These are phyloP conservation scores for Tetragonula clypearis DNA, from an alignment of 1,140 invertebrate genomes.

Conservation along the genomic window DNA sequence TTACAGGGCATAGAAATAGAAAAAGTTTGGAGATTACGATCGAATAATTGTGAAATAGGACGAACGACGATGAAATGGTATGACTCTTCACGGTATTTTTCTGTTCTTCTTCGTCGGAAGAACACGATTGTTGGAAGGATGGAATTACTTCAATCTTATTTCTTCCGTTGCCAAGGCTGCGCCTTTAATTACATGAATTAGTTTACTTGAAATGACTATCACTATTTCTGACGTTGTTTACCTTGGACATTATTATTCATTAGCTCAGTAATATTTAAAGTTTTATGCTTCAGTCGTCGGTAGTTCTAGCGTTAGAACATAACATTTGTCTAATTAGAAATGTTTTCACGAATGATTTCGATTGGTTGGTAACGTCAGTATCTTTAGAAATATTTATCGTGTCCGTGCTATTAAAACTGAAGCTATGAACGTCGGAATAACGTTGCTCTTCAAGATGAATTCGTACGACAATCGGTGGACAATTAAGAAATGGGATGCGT, in stretches of 20 bases:
- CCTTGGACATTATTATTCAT: not conserved
- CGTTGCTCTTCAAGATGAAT: conserved; percentile 47
- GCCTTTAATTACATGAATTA: not conserved
- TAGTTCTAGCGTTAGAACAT: not conserved
- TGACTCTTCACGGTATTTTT: conserved; percentile 22
- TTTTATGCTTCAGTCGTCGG: not conserved
- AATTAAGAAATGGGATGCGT: conserved; percentile 35
- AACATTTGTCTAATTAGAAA: not conserved
- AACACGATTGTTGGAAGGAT: not conserved
- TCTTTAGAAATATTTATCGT: not conserved
- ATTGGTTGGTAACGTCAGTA: not conserved
- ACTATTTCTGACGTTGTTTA: not conserved
- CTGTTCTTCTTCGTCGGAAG: conserved; percentile 7
- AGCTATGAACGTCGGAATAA: conserved; percentile 20
- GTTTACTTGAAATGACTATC: not conserved
- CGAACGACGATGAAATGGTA: not conserved
- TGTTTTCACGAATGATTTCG: not conserved
- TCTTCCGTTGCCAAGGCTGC: not conserved
- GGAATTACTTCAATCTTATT: not conserved
- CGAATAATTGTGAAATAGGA: not conserved
- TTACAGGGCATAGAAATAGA: not conserved
- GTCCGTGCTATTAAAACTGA: not conserved
- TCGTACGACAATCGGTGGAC: not conserved
- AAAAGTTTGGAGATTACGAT: not conserved
- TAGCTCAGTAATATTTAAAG: not conserved